Evolutionary conservation across 2,888 invertebrate species (phyloP).

Genomic region (Drosophila histrio): DNA sequence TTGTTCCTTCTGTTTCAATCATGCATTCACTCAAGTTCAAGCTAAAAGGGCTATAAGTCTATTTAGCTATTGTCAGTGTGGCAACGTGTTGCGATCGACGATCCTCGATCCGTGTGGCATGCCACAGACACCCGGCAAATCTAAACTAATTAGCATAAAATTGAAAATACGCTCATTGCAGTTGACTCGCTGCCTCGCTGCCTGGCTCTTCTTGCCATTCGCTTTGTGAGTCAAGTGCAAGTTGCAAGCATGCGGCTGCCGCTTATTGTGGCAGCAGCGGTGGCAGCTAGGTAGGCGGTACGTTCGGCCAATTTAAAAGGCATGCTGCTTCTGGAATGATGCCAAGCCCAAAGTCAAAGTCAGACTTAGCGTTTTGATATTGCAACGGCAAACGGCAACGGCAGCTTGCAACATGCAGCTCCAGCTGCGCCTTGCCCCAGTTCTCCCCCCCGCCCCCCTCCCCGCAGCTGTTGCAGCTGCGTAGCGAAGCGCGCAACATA

Average conservation of each 20-base stretch:
- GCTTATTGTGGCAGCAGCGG: conserved; percentile 29
- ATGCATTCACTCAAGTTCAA: not conserved
- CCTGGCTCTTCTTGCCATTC: not conserved
- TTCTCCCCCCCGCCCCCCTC: not conserved
- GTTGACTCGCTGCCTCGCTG: conserved; percentile 9
- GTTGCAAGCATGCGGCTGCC: conserved; percentile 39
- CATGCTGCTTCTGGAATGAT: conserved; percentile 59
- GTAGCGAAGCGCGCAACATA: conserved; percentile 81
- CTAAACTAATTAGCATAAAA: conserved; percentile 83
- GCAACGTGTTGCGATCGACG: conserved; percentile 2
- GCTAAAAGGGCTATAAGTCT: not conserved
- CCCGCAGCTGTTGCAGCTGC: conserved; percentile 17
- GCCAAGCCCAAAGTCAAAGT: conserved; percentile 28
- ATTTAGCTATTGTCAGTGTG: conserved; percentile 9
- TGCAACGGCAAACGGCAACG: too few species aligned
- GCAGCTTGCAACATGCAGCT: conserved; percentile 16
- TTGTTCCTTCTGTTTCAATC: not conserved
- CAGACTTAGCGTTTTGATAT: conserved; percentile 21
- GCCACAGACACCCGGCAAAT: conserved; percentile 50
- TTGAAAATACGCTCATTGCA: conserved; percentile 81
- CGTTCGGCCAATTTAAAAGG: conserved; percentile 67
- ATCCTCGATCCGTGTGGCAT: conserved; percentile 6
- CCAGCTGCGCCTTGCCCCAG: conserved; percentile 9
- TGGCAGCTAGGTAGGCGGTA: conserved; percentile 53
- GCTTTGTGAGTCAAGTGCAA: conserved; percentile 55